Evolutionary conservation across 2,113 vertebrate species (phyloP).

Genomic region (Caranx melampygus): DNA sequence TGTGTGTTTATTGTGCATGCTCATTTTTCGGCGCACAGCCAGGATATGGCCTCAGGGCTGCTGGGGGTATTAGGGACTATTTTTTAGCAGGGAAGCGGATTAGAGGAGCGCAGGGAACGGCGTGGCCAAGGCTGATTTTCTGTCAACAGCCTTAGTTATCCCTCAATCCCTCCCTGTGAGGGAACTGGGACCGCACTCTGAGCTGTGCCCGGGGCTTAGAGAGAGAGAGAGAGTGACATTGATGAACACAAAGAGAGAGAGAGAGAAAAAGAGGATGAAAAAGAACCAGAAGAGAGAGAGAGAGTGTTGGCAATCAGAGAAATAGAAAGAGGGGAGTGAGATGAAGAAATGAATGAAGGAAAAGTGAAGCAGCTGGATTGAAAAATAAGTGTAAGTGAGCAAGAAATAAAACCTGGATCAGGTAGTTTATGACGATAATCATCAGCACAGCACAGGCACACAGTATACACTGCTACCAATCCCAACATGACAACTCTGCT

Average conservation of each 20-base stretch:
- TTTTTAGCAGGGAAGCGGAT: conserved; percentile 85
- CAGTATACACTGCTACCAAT: conserved; percentile 4
- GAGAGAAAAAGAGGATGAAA: conserved; percentile 27
- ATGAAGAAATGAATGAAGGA: not conserved
- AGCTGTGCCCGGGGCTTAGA: conserved; percentile 74
- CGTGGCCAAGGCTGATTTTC: conserved; percentile 84
- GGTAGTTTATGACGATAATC: conserved; percentile 52
- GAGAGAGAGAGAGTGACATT: conserved; percentile 33
- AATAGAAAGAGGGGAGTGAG: conserved; percentile 29
- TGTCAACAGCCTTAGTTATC: conserved; percentile 84
- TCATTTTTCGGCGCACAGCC: conserved; percentile 65
- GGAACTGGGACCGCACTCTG: conserved; percentile 74
- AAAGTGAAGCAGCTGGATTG: conserved; percentile 26
- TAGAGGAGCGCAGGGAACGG: conserved; percentile 76
- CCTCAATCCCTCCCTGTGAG: conserved; percentile 82
- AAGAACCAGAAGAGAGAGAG: conserved; percentile 27
- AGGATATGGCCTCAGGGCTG: conserved; percentile 77
- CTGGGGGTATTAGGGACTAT: conserved; percentile 83
- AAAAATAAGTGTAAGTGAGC: conserved; percentile 6
- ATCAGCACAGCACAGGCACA: conserved; percentile 13
- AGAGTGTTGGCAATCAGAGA: conserved; percentile 30
- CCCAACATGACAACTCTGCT: conserved; percentile 44
- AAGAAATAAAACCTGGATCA: conserved; percentile 40
- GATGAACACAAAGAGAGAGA: conserved; percentile 29
- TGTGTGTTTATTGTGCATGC: conserved; percentile 9